These are phyloP conservation scores for Sipha maydis DNA, from an alignment of 2,888 invertebrate species.

Conservation along the genomic window DNA sequence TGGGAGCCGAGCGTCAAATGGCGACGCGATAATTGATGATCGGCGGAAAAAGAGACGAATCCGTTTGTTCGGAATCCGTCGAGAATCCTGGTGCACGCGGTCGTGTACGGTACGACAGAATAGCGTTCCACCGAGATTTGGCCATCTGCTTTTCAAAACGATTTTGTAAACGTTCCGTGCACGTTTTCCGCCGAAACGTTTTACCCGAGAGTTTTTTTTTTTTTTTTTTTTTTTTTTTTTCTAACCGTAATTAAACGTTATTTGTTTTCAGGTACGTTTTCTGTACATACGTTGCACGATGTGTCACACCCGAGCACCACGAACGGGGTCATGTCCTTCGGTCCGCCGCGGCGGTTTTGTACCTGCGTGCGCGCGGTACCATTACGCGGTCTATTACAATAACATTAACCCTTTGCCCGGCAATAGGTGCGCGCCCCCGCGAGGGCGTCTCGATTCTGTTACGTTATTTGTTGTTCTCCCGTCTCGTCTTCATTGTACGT, in stretches of 20 bases:
- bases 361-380: background rate
- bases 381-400: slow-evolving; percentile 1
- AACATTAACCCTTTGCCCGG: background rate
- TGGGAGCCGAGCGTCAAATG: too few relatives aligned
- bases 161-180: background rate
- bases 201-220: slow-evolving; percentile 5
- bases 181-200: background rate
- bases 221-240: background rate
- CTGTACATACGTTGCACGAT: background rate
- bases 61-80: too few relatives aligned
- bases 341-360: background rate
- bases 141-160: slow-evolving; percentile 33
- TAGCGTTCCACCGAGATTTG: background rate
- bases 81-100: background rate
- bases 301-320: background rate
- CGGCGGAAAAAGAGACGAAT: too few relatives aligned
- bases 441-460: background rate
- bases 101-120: background rate
- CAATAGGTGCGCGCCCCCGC: background rate
- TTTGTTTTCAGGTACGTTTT: slow-evolving; percentile 9
- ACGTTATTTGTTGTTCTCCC: too few relatives aligned
- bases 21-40: too few relatives aligned
- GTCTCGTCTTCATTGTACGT: background rate
- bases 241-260: slow-evolving; percentile 39
- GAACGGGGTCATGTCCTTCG: slow-evolving; percentile 49